These are phyloP conservation scores for Pangasianodon gigas DNA, from an alignment of 2,113 vertebrate genomes.

Conservation along the genomic window DNA sequence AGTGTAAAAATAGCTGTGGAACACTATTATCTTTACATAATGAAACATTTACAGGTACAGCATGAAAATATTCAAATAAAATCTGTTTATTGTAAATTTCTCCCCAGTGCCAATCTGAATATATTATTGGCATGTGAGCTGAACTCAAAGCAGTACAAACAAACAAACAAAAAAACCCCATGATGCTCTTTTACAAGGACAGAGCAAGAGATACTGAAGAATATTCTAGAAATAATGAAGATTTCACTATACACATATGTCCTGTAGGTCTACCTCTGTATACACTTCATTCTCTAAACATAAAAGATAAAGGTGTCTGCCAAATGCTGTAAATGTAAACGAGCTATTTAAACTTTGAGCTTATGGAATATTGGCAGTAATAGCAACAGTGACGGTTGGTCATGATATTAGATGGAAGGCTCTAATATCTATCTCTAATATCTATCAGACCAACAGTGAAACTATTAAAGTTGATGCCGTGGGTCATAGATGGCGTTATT, in stretches of 20 bases:
- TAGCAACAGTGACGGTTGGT: too few species aligned
- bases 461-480: not conserved
- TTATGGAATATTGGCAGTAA: not conserved
- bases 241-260: not conserved
- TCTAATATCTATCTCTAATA: not conserved
- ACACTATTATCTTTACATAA: not conserved
- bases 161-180: not conserved
- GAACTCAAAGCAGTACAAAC: not conserved
- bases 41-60: not conserved
- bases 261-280: not conserved
- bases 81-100: not conserved
- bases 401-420: not conserved
- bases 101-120: not conserved
- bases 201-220: not conserved
- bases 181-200: not conserved
- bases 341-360: not conserved
- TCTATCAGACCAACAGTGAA: not conserved
- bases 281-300: not conserved
- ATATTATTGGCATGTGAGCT: not conserved
- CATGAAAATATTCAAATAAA: not conserved
- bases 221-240: not conserved
- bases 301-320: not conserved
- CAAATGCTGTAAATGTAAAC: not conserved
- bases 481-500: not conserved
- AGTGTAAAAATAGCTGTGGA: not conserved